Percentiles rank a stretch among this genome's conserved stretches.
Conservation (phyloP, 1,140 invertebrate species). For the Acromyrmex echinatior region DNA sequence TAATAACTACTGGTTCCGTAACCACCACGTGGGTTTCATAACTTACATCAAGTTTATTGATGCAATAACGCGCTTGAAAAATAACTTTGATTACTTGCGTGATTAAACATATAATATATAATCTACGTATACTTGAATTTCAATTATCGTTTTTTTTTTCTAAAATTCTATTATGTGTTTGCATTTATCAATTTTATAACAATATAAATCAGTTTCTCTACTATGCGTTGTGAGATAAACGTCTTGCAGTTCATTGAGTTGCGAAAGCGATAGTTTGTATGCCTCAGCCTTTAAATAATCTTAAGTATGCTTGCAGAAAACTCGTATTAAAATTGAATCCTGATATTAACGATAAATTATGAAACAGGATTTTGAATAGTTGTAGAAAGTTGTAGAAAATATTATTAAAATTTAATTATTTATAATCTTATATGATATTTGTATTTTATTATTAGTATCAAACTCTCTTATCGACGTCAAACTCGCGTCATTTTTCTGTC, state of each 20-base stretch:
- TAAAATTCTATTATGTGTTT: background rate
- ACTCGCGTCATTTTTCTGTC: background rate
- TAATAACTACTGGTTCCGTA: constrained; percentile 52
- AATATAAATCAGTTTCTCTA: constrained; percentile 11
- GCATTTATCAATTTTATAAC: constrained; percentile 3
- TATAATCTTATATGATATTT: background rate
- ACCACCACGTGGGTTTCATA: constrained; percentile 34
- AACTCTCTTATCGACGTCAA: background rate
- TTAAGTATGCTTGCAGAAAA: background rate
- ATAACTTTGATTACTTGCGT: constrained; percentile 29
- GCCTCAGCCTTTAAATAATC: background rate
- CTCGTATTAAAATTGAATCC: background rate
- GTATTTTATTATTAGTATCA: background rate
- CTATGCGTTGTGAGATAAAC: background rate
- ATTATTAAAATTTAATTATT: background rate
- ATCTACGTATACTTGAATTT: constrained; percentile 11
- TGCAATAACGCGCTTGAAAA: constrained; percentile 36
- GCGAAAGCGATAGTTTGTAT: background rate
- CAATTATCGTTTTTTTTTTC: background rate
- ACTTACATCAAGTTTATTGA: constrained; percentile 39
- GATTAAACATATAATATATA: constrained; percentile 6
- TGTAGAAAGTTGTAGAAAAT: background rate
- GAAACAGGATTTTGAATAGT: background rate
- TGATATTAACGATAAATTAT: background rate
- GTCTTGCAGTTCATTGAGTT: background rate